These are phyloP conservation scores for Chironomus tepperi DNA, from an alignment of 1,140 invertebrate species.

Conservation along the genomic window DNA sequence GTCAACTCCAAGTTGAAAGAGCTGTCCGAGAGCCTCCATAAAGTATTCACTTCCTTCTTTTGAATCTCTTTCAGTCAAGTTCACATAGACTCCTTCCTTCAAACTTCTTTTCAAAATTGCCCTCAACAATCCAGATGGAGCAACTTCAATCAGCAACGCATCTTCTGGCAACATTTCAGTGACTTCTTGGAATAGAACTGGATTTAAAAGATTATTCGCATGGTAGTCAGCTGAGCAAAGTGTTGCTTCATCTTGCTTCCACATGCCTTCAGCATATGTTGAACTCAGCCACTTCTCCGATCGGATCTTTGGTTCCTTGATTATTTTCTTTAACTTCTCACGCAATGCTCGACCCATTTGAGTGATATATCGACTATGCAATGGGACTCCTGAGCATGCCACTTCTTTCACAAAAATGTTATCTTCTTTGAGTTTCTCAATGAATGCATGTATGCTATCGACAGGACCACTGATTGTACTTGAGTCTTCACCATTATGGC, in stretches of 20 bases:
- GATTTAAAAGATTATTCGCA: conserved; percentile 79
- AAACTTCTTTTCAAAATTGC: conserved; percentile 56
- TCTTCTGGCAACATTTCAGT: conserved; percentile 64
- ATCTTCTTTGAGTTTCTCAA: conserved; percentile 56
- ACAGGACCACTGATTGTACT: conserved; percentile 78
- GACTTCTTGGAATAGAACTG: conserved; percentile 81
- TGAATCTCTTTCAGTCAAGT: conserved; percentile 67
- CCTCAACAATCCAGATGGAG: conserved; percentile 71
- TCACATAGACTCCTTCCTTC: conserved; percentile 54
- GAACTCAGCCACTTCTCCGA: conserved; percentile 78
- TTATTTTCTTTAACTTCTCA: conserved; percentile 60
- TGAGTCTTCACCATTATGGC: conserved; percentile 75
- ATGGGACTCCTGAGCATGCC: conserved; percentile 71
- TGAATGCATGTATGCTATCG: conserved; percentile 58
- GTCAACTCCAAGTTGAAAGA: conserved; percentile 42
- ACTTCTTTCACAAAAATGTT: conserved; percentile 77
- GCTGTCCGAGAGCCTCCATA: conserved; percentile 60
- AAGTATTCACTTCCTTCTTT: conserved; percentile 63
- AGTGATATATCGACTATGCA: conserved; percentile 73
- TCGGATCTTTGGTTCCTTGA: conserved; percentile 55
- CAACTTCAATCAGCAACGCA: conserved; percentile 70
- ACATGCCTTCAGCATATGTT: conserved; percentile 66
- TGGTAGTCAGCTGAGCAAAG: conserved; percentile 84
- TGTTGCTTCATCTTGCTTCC: conserved; percentile 57
- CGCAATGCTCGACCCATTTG: conserved; percentile 62